Conservation (phyloP, 2,888 invertebrate species). For the Hirudinaria manillensis region DNA sequence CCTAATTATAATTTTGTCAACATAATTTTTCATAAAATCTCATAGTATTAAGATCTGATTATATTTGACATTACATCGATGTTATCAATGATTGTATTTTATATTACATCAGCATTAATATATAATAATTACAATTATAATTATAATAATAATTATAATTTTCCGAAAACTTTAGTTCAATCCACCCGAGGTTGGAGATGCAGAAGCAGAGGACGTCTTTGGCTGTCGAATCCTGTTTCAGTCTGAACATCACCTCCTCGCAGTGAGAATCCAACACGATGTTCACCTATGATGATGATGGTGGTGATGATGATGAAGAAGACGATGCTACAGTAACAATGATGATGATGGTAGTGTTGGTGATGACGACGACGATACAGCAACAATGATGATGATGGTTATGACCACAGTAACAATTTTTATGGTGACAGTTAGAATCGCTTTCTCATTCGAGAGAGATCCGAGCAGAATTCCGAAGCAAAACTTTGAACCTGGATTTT, state of each 20-base stretch:
- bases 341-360: neutral
- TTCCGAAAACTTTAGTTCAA: neutral
- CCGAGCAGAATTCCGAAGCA: neutral
- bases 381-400: neutral
- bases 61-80: too few relatives aligned
- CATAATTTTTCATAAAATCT: too few relatives aligned
- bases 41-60: too few relatives aligned
- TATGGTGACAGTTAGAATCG: neutral
- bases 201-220: neutral
- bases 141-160: too few relatives aligned
- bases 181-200: neutral
- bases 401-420: neutral
- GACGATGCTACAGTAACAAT: neutral
- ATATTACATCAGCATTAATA: too few relatives aligned
- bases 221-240: conserved; percentile 7
- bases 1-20: too few relatives aligned
- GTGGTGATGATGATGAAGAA: neutral
- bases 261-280: conserved; percentile 1
- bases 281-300: neutral
- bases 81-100: too few relatives aligned
- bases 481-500: neutral
- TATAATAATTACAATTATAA: too few relatives aligned
- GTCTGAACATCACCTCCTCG: neutral
- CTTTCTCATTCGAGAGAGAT: neutral
- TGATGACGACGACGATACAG: neutral